Evolutionary conservation across 2,888 invertebrate species (phyloP).

Genomic region (Drosophila ustulata): DNA sequence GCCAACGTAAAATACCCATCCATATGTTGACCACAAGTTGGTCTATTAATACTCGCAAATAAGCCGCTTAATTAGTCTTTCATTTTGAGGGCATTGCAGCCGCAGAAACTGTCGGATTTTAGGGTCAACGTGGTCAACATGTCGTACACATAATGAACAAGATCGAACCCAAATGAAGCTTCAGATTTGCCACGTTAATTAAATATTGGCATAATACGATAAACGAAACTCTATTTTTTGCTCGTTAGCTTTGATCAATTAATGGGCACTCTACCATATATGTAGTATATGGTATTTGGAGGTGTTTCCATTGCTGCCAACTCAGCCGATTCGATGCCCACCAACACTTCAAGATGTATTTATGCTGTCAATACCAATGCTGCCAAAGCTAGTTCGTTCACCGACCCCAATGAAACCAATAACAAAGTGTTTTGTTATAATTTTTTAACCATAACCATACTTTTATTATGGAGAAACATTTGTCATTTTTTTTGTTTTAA

Average conservation of each 20-base stretch:
- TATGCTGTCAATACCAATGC: too few species aligned
- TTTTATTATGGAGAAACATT: conserved; percentile 80
- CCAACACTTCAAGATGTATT: too few species aligned
- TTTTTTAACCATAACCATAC: conserved; percentile 74
- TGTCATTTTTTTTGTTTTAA: conserved; percentile 60
- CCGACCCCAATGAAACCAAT: conserved; percentile 2
- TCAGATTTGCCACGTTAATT: conserved; percentile 70
- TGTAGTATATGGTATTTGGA: too few species aligned
- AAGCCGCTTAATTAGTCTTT: conserved; percentile 80
- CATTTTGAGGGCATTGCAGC: conserved; percentile 69
- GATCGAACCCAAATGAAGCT: conserved; percentile 60
- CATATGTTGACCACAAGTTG: conserved; percentile 66
- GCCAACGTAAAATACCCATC: conserved; percentile 9
- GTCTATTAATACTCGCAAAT: conserved; percentile 79
- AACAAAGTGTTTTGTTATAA: conserved; percentile 1
- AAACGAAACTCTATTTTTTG: conserved; percentile 50
- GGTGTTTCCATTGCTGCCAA: conserved; percentile 1
- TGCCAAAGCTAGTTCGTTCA: too few species aligned
- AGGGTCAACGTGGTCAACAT: conserved; percentile 44
- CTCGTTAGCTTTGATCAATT: conserved; percentile 66
- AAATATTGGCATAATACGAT: conserved; percentile 78
- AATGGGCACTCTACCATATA: conserved; percentile 3
- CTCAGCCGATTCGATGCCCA: conserved; percentile 2
- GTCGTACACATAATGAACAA: conserved; percentile 70
- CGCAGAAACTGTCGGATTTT: conserved; percentile 77